Evolutionary conservation across 2,888 invertebrate genomes (phyloP).

Genomic region (Exocentrus adspersus): DNA sequence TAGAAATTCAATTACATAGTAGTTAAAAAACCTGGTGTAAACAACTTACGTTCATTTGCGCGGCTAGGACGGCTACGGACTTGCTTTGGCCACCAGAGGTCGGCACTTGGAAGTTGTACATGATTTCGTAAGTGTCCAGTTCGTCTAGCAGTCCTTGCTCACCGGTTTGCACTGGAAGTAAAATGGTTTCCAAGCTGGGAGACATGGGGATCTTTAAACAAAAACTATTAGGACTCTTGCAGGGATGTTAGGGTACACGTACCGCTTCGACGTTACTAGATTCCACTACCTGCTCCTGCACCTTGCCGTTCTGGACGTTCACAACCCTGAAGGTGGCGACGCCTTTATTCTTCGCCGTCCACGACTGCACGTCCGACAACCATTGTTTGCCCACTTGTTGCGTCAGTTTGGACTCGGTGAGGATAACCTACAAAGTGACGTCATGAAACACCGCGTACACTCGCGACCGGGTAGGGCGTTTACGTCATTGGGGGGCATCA

Average conservation of each 20-base stretch:
- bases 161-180: too few species aligned
- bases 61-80: background rate
- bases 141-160: background rate
- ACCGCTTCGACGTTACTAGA: constrained; percentile 8
- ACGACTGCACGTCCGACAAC: background rate
- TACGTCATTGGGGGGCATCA: constrained; percentile 2
- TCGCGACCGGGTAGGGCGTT: too few species aligned
- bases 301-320: background rate
- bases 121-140: background rate
- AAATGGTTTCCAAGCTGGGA: background rate
- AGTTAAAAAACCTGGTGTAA: too few species aligned
- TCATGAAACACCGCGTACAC: too few species aligned
- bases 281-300: background rate
- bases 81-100: background rate
- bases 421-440: too few species aligned
- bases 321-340: constrained; percentile 1
- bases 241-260: background rate
- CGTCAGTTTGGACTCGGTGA: background rate
- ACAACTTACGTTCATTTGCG: background rate
- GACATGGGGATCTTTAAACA: constrained; percentile 1
- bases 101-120: background rate
- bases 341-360: background rate
- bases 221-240: background rate
- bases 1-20: too few species aligned
- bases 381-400: constrained; percentile 3